These are phyloP conservation scores for Nansenia antarctica DNA, from an alignment of 2,113 vertebrate species.

Conservation along the genomic window DNA sequence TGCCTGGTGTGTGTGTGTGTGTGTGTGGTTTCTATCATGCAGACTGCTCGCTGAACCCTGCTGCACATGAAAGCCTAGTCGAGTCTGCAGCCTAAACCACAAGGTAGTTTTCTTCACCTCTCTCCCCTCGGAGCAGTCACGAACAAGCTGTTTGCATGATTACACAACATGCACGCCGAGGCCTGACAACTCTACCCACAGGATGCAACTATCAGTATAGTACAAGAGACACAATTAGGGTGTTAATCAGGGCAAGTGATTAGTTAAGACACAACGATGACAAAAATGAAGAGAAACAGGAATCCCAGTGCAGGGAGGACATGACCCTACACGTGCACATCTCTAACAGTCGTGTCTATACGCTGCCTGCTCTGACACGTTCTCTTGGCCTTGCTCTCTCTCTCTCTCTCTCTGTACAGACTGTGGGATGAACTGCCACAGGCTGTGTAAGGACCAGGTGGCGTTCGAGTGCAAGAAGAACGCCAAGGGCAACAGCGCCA, in stretches of 20 bases:
- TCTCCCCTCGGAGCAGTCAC: constrained; percentile 40
- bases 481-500: constrained; percentile 69
- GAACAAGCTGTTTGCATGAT: constrained; percentile 50
- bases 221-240: not conserved
- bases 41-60: constrained; percentile 42
- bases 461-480: constrained; percentile 97
- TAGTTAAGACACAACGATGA: not conserved
- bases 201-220: constrained; percentile 41
- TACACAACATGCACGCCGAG: constrained; percentile 42
- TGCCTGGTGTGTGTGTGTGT: constrained; percentile 34
- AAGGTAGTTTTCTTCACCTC: constrained; percentile 32
- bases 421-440: constrained; percentile 97
- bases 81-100: constrained; percentile 47
- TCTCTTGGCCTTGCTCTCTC: constrained; percentile 37
- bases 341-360: not conserved
- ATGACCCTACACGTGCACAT: not conserved
- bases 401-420: too few species aligned
- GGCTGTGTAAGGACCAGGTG: constrained; percentile 94
- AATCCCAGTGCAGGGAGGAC: not conserved
- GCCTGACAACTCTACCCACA: constrained; percentile 8
- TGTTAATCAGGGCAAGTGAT: not conserved
- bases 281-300: not conserved
- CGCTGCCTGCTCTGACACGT: constrained; percentile 50
- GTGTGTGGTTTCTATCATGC: constrained; percentile 33
- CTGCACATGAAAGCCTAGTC: constrained; percentile 42